phyloP scores from a whole-genome alignment of 2,888 invertebrate genomes.

The Eurois occulta region DNA sequence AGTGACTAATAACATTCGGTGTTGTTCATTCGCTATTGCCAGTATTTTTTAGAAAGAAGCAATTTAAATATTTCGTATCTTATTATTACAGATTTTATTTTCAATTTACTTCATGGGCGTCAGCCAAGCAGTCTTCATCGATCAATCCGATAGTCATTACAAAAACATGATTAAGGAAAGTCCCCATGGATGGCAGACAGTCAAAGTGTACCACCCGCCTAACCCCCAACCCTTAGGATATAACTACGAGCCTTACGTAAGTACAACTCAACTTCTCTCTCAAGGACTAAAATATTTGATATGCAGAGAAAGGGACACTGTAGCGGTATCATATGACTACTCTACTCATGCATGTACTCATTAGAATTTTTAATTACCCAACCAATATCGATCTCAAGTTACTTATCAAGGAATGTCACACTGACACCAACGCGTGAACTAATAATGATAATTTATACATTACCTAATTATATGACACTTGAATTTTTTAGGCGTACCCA shows the following conservation, averaged over 20 bases:
- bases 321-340: slow-evolving; percentile 55
- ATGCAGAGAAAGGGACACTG: slow-evolving; percentile 61
- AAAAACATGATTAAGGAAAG: slow-evolving; percentile 57
- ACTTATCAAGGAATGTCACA: slow-evolving; percentile 53
- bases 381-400: slow-evolving; percentile 49
- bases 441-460: slow-evolving; percentile 43
- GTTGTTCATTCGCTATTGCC: neutral
- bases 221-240: slow-evolving; percentile 73
- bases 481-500: slow-evolving; percentile 85
- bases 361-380: slow-evolving; percentile 65
- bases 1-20: neutral
- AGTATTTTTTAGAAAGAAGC: neutral
- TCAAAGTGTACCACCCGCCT: slow-evolving; percentile 81
- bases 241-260: slow-evolving; percentile 82
- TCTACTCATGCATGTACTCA: slow-evolving; percentile 40
- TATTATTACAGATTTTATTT: slow-evolving; percentile 78
- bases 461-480: slow-evolving; percentile 12
- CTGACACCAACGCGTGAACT: slow-evolving; percentile 42
- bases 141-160: slow-evolving; percentile 69
- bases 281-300: slow-evolving; percentile 60
- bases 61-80: neutral
- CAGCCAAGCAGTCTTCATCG: slow-evolving; percentile 78
- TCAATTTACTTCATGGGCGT: slow-evolving; percentile 76
- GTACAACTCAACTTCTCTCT: slow-evolving; percentile 54
- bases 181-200: slow-evolving; percentile 79